phyloP scores from a whole-genome alignment of 2,113 vertebrate species.

The Cynoglossus semilaevis region DNA sequence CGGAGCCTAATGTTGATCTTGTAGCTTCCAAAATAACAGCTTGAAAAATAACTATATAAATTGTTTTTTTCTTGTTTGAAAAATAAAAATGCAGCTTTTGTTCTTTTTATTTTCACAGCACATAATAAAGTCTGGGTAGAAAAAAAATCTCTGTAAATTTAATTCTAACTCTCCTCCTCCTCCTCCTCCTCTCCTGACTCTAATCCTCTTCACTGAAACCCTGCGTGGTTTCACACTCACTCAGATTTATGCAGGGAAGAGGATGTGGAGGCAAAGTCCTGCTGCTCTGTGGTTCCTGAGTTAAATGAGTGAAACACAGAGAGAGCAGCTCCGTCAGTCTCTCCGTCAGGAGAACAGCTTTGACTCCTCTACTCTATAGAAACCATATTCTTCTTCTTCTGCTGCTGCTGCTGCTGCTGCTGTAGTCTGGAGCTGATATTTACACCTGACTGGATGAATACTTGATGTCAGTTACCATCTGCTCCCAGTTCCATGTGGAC shows the following conservation, averaged over 20 bases:
- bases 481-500: constrained; percentile 41
- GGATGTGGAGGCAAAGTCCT: constrained; percentile 27
- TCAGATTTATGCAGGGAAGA: constrained; percentile 22
- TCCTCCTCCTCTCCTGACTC: neutral
- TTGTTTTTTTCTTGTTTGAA: neutral
- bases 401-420: neutral
- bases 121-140: constrained; percentile 13
- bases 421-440: constrained; percentile 21
- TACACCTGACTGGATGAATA: constrained; percentile 24
- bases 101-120: constrained; percentile 10
- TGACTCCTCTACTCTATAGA: too few species aligned
- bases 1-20: too few species aligned
- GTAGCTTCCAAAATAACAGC: too few species aligned
- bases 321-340: neutral
- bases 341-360: neutral
- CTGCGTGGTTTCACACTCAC: constrained; percentile 21
- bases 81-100: neutral
- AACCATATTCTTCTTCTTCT: too few species aligned
- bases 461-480: constrained; percentile 51
- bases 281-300: constrained; percentile 22
- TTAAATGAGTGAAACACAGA: constrained; percentile 43
- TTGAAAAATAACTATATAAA: neutral
- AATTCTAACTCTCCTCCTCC: neutral
- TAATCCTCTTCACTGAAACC: constrained; percentile 36
- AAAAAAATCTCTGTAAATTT: constrained; percentile 4